A percentile compares a stretch with the other conserved stretches of the same genome.
Evolutionary conservation across 2,113 vertebrate species (phyloP).

Genomic region (Symphodus melops): DNA sequence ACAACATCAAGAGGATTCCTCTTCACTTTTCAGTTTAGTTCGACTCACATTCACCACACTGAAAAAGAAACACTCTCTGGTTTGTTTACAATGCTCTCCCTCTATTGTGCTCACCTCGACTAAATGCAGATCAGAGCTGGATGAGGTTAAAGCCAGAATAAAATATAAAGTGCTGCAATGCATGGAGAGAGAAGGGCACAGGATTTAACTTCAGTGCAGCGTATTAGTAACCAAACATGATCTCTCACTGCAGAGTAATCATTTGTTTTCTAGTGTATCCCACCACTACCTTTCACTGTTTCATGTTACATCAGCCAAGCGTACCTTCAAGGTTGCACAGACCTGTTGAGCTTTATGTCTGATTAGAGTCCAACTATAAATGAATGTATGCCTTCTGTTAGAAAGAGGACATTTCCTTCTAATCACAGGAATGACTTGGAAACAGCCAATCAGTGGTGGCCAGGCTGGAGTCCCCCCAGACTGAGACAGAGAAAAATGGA

Average conservation of each 20-base stretch:
- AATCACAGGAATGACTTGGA: too few relatives aligned
- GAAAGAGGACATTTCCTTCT: too few relatives aligned
- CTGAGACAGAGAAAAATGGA: too few relatives aligned
- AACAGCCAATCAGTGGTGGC: too few relatives aligned
- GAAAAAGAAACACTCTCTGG: background rate
- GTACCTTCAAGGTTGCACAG: too few relatives aligned
- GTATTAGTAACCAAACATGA: constrained; percentile 16
- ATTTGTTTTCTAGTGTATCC: too few relatives aligned
- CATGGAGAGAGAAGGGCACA: background rate
- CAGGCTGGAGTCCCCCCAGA: too few relatives aligned
- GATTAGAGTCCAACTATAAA: too few relatives aligned
- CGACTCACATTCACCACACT: background rate
- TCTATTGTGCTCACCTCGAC: background rate
- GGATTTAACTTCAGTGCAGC: background rate
- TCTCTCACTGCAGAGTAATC: background rate
- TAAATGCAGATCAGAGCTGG: background rate
- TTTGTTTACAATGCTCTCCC: background rate
- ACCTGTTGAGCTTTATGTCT: too few relatives aligned
- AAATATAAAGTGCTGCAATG: background rate
- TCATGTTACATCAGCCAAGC: background rate
- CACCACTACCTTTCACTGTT: background rate
- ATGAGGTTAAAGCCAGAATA: background rate
- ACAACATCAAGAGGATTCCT: too few relatives aligned
- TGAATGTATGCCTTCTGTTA: too few relatives aligned
- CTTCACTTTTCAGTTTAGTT: background rate